Percentiles rank a stretch among this genome's conserved stretches.
Evolutionary conservation across 1,140 invertebrate genomes (phyloP).

Genomic region (Meloidogyne floridensis): DNA sequence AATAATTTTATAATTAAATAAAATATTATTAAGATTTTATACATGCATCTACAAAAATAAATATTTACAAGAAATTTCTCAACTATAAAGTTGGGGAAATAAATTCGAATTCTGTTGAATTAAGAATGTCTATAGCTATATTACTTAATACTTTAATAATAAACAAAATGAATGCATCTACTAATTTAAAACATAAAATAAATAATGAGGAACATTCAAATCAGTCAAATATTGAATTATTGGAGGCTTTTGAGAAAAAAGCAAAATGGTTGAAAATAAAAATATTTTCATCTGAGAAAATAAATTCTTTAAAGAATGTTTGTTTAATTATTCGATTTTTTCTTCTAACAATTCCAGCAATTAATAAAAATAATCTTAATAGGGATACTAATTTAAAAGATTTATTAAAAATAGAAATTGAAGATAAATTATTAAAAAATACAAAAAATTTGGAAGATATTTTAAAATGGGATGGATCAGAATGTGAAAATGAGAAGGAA

Average conservation of each 20-base stretch:
- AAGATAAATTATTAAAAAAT: slow-evolving; percentile 3
- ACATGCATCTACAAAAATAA: neutral
- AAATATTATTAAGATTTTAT: neutral
- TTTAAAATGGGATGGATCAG: neutral
- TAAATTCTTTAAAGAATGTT: neutral
- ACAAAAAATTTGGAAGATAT: neutral
- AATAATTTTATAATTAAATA: too few relatives aligned
- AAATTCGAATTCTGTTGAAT: neutral
- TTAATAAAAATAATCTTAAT: neutral
- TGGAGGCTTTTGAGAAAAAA: neutral
- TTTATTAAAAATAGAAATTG: neutral
- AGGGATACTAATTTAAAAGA: neutral
- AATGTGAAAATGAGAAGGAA: neutral
- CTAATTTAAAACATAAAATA: neutral
- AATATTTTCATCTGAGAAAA: neutral
- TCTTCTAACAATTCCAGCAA: neutral
- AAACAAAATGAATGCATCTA: neutral
- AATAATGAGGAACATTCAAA: neutral
- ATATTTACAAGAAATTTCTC: neutral
- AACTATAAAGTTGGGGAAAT: neutral
- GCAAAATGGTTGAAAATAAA: neutral
- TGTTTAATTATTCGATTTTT: slow-evolving; percentile 1
- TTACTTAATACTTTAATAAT: neutral
- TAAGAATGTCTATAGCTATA: neutral
- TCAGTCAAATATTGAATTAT: neutral